These are phyloP conservation scores for Altica lythri DNA, from an alignment of 2,888 invertebrate genomes.

Conservation along the genomic window DNA sequence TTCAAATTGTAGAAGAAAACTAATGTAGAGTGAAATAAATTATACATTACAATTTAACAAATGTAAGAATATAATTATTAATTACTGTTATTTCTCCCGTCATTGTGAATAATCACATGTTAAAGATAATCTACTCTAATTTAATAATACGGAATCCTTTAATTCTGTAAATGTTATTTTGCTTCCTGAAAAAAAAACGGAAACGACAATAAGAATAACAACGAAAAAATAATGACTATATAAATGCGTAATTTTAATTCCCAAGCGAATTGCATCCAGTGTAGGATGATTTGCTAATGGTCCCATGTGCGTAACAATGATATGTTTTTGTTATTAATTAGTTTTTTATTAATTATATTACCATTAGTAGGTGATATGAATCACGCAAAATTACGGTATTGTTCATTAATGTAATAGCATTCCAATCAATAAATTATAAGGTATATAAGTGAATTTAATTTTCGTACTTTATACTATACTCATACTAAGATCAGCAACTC, in stretches of 20 bases:
- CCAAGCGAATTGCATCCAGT: conserved; percentile 4
- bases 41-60: no score
- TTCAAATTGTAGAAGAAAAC: no score
- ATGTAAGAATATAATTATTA: no score
- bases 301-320: conserved; percentile 14
- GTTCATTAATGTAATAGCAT: not conserved
- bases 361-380: conserved; percentile 4
- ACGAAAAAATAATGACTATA: conserved; percentile 7
- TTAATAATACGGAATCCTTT: not conserved
- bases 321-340: conserved; percentile 14
- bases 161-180: not conserved
- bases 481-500: no score
- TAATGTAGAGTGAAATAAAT: no score
- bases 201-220: conserved; percentile 2
- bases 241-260: conserved; percentile 7
- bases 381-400: no score
- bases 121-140: not conserved
- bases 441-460: no score
- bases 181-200: conserved; percentile 2
- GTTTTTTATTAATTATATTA: conserved; percentile 10
- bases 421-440: conserved; percentile 4
- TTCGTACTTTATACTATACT: no score
- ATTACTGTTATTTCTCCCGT: no score
- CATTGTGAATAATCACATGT: no score
- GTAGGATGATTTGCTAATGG: conserved; percentile 12